Evolutionary conservation across 2,888 invertebrate genomes (phyloP).

Genomic region (Eupelmus urozonus): DNA sequence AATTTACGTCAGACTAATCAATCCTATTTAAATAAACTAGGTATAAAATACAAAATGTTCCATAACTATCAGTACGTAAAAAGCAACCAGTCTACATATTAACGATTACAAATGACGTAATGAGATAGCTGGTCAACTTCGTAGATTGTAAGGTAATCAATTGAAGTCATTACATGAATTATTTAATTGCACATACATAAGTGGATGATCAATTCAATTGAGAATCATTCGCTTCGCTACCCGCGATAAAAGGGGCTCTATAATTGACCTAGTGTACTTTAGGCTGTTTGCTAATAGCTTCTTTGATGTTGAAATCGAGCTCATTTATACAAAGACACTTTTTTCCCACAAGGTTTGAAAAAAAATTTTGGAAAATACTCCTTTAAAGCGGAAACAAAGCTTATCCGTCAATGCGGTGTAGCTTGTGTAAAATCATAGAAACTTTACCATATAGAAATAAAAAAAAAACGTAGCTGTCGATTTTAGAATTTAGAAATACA

Average conservation of each 20-base stretch:
- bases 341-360: not conserved
- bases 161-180: conserved; percentile 34
- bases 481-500: conserved; percentile 42
- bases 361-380: conserved; percentile 28
- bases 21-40: conserved; percentile 18
- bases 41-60: conserved; percentile 14
- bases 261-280: conserved; percentile 15
- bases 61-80: conserved; percentile 2
- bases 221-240: conserved; percentile 36
- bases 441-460: conserved; percentile 32
- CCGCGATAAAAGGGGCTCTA: conserved; percentile 8
- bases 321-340: conserved; percentile 19
- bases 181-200: conserved; percentile 28
- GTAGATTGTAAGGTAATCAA: conserved; percentile 27
- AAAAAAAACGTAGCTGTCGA: conserved; percentile 40
- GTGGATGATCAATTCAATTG: conserved; percentile 36
- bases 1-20: conserved; percentile 16
- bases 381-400: conserved; percentile 35
- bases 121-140: conserved; percentile 3
- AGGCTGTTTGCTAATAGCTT: conserved; percentile 13
- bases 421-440: conserved; percentile 39
- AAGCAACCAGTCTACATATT: not conserved
- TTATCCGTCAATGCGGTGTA: conserved; percentile 22
- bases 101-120: conserved; percentile 11
- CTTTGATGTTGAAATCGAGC: conserved; percentile 56